A percentile compares a stretch with the other conserved stretches of the same genome.
Evolutionary conservation across 2,797 vertebrate genomes (phyloP).

Genomic region (Anniella stebbinsi): DNA sequence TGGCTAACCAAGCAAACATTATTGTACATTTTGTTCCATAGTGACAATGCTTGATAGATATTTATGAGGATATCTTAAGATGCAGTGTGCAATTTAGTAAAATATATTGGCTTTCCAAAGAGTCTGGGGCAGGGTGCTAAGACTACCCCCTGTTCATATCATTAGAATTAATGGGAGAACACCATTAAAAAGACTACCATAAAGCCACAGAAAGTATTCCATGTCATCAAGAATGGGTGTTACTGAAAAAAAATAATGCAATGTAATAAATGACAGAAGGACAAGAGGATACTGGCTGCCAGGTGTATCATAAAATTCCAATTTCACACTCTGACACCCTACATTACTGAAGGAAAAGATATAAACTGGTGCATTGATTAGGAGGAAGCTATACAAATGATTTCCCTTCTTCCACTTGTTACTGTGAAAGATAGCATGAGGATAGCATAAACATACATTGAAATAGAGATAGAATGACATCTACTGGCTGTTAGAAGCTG

Average conservation of each 20-base stretch:
- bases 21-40: not conserved
- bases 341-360: slow-evolving; percentile 61
- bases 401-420: slow-evolving; percentile 42
- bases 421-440: slow-evolving; percentile 58
- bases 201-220: slow-evolving; percentile 5
- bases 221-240: slow-evolving; percentile 41
- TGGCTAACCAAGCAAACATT: not conserved
- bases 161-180: not conserved
- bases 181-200: slow-evolving; percentile 18
- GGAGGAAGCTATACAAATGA: slow-evolving; percentile 66
- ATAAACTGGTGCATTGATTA: slow-evolving; percentile 63
- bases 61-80: not conserved
- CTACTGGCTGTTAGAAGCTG: slow-evolving; percentile 71
- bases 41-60: not conserved
- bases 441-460: slow-evolving; percentile 48
- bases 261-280: slow-evolving; percentile 50
- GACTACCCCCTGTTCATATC: not conserved
- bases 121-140: not conserved
- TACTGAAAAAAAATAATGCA: slow-evolving; percentile 56
- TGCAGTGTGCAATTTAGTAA: not conserved
- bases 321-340: slow-evolving; percentile 67
- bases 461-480: slow-evolving; percentile 77
- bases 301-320: slow-evolving; percentile 58
- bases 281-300: slow-evolving; percentile 61
- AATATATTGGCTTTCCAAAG: not conserved